These are phyloP conservation scores for Trichopoda pennipes DNA, from an alignment of 2,888 invertebrate species.

Conservation along the genomic window DNA sequence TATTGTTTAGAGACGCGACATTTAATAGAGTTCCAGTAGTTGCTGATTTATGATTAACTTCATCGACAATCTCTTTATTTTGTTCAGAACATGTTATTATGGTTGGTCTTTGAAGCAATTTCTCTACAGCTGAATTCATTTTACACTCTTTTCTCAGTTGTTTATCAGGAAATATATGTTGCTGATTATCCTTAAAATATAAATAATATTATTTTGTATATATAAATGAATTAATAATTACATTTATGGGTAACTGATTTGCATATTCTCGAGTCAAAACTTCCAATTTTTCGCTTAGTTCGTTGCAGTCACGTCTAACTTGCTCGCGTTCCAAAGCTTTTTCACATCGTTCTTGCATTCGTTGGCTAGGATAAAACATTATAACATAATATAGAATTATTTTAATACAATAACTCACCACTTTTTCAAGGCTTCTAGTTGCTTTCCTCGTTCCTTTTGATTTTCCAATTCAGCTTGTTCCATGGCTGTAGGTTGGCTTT, in stretches of 20 bases:
- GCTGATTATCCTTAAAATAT: slow-evolving; percentile 73
- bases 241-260: slow-evolving; percentile 74
- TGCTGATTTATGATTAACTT: not conserved
- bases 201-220: not conserved
- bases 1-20: slow-evolving; percentile 69
- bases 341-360: slow-evolving; percentile 79
- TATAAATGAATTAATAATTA: slow-evolving; percentile 59
- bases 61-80: not conserved
- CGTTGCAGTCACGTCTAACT: slow-evolving; percentile 82
- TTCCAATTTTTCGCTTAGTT: slow-evolving; percentile 81
- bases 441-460: slow-evolving; percentile 70
- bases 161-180: slow-evolving; percentile 76
- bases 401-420: slow-evolving; percentile 69
- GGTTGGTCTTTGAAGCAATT: slow-evolving; percentile 77
- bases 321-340: slow-evolving; percentile 82
- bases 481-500: slow-evolving; percentile 74
- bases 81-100: slow-evolving; percentile 79
- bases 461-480: slow-evolving; percentile 75
- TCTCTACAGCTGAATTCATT: slow-evolving; percentile 82
- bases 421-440: slow-evolving; percentile 72
- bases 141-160: slow-evolving; percentile 81
- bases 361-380: slow-evolving; percentile 71
- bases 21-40: slow-evolving; percentile 68
- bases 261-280: slow-evolving; percentile 79
- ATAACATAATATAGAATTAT: not conserved